phyloP scores from a whole-genome alignment of 2,888 invertebrate genomes.

The Prosapia bicincta region DNA sequence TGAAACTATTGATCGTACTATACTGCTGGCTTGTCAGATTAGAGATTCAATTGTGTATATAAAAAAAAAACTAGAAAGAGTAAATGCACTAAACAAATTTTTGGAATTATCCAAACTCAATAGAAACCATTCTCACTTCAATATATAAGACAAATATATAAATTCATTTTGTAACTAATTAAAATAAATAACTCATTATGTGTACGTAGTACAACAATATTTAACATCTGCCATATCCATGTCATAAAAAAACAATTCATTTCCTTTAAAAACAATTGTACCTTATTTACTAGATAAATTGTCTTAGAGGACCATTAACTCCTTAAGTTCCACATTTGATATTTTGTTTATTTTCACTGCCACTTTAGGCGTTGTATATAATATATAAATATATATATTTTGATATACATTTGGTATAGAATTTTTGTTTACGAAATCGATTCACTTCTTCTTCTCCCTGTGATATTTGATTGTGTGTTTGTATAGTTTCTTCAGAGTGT shows the following conservation, averaged over 20 bases:
- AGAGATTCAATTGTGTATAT: too few species aligned
- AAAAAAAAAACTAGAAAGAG: too few species aligned
- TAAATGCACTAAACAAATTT: too few species aligned
- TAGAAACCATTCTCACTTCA: not conserved
- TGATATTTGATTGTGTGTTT: constrained; percentile 25
- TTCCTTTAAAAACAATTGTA: not conserved
- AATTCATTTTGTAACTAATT: not conserved
- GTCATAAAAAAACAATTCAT: not conserved
- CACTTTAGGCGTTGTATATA: not conserved
- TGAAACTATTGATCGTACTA: too few species aligned
- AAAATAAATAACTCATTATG: not conserved
- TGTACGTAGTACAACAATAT: not conserved
- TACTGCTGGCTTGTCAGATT: too few species aligned
- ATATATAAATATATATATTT: not conserved
- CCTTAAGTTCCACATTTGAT: not conserved
- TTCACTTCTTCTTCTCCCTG: constrained; percentile 24
- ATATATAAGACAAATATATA: not conserved
- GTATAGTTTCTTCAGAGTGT: constrained; percentile 16
- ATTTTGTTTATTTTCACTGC: not conserved
- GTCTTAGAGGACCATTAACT: not conserved
- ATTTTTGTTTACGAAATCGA: not conserved
- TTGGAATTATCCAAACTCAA: too few species aligned
- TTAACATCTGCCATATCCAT: not conserved
- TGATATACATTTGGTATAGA: not conserved
- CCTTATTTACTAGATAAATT: not conserved